Evolutionary conservation across 1,140 invertebrate species (phyloP).

Genomic region (Tetramorium alpestre): DNA sequence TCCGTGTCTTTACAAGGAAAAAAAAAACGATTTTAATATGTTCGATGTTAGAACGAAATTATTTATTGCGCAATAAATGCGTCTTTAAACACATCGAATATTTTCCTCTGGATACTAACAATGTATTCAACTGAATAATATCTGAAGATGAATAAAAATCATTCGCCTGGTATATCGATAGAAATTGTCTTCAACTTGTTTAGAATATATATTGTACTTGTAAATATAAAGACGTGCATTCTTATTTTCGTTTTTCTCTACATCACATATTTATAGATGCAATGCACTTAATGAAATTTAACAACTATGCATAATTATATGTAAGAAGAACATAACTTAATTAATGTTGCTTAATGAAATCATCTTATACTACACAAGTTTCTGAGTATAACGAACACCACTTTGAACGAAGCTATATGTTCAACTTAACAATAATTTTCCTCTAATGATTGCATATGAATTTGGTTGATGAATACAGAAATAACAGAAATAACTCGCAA

Average conservation of each 20-base stretch:
- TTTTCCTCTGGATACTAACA: not conserved
- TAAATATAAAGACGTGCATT: not conserved
- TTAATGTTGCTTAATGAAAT: not conserved
- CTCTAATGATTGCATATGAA: not conserved
- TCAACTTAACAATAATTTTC: not conserved
- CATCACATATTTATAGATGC: not conserved
- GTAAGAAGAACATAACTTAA: not conserved
- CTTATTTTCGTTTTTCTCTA: not conserved
- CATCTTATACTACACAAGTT: not conserved
- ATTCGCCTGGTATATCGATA: not conserved
- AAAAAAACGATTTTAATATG: not conserved
- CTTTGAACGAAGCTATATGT: not conserved
- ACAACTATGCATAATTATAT: not conserved
- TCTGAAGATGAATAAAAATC: not conserved
- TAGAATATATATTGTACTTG: not conserved
- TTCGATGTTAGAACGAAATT: not conserved
- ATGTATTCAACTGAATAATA: not conserved
- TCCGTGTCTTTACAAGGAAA: not conserved
- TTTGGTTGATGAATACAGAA: not conserved
- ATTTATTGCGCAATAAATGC: not conserved
- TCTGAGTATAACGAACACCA: not conserved
- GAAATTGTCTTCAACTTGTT: not conserved
- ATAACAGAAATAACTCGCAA: not conserved
- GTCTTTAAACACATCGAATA: not conserved
- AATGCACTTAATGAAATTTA: not conserved